These are phyloP conservation scores for Timandra comae DNA, from an alignment of 2,888 invertebrate species.

Conservation along the genomic window DNA sequence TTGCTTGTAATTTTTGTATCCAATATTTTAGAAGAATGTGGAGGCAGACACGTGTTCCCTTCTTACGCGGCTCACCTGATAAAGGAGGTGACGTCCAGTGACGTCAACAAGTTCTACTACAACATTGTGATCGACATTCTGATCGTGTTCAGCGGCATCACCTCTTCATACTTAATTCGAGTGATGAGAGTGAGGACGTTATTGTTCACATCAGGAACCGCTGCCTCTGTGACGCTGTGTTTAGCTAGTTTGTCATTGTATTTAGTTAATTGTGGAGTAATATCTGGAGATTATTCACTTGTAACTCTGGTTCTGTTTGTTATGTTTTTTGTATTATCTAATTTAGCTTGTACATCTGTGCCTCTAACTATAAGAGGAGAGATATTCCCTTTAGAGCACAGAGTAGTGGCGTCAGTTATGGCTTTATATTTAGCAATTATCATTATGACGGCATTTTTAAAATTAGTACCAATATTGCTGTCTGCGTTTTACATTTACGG, in stretches of 20 bases:
- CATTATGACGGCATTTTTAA: constrained; percentile 4
- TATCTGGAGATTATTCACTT: constrained; percentile 18
- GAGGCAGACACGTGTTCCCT: constrained; percentile 32
- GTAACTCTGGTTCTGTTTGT: constrained; percentile 25
- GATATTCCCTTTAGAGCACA: constrained; percentile 31
- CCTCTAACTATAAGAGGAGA: constrained; percentile 32
- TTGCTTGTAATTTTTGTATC: constrained; percentile 22
- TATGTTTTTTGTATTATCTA: constrained; percentile 27
- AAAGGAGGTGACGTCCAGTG: constrained; percentile 30
- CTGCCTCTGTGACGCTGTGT: constrained; percentile 21
- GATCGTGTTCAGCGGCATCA: constrained; percentile 24
- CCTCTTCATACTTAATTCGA: constrained; percentile 20
- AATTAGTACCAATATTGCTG: constrained; percentile 30
- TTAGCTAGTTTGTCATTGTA: constrained; percentile 24
- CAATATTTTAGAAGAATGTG: constrained; percentile 25
- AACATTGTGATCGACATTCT: too few species aligned
- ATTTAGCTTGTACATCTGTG: constrained; percentile 31
- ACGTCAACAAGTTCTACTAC: too few species aligned
- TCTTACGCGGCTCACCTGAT: constrained; percentile 35
- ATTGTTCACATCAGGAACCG: constrained; percentile 31
- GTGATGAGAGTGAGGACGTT: constrained; percentile 27
- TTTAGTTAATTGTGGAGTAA: constrained; percentile 7
- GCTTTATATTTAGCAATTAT: too few species aligned
- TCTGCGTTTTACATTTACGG: constrained; percentile 29
- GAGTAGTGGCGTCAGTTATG: constrained; percentile 22